Base-by-base conservation (phyloP, 2,888 invertebrate genomes). In the Lepidocyrtinus sp. region DNA sequence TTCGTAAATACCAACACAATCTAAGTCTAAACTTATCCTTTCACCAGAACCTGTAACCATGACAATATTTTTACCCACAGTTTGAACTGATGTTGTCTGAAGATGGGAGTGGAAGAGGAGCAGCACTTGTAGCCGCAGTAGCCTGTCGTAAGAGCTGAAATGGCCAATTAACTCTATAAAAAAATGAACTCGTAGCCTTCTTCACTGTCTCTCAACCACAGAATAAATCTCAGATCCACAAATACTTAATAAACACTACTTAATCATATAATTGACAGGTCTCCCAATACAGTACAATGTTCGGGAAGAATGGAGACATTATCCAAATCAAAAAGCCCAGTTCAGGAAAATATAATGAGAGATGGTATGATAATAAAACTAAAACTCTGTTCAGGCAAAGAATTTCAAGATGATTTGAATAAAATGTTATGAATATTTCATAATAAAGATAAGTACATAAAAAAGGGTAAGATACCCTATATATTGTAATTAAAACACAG, bases 71-170 rank as follows among this genome's bases (percentile, higher is more conserved):
- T 19, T 25, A 2, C 61, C 91, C 92, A 7, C 91, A 96, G 92
- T 97, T 96, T 89, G 94, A 96, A 89, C 90, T 98, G 87, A 97
- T 97, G 96, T 90, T 98, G 75, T 97, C 97, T 0, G 96, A 97
- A 89, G 98, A 98, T 88, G 98, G 98, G 69, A 96, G 96, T 87
- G 98, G 98, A n/a, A 93, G 96, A 87, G 98, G 98, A 26, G 98
- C 98, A 70, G 98, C 98, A 79, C 90, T 98, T 72, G 97, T 98
- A 15, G 97, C 97, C n/a, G 97, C 98, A 9, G 97, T 97, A 46
- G 95, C 95, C 0, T 74, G 75, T 65, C 80, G 80, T 21, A 74
- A 74, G 70, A 75, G 80, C 74, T 74, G 69, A 75, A 65, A 75
- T 67, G 59, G 59, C 59, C 59, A 59, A 59, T 50, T 59, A 59